These are phyloP conservation scores for Falcunculus frontatus DNA, from an alignment of 2,113 vertebrate species.

Conservation along the genomic window DNA sequence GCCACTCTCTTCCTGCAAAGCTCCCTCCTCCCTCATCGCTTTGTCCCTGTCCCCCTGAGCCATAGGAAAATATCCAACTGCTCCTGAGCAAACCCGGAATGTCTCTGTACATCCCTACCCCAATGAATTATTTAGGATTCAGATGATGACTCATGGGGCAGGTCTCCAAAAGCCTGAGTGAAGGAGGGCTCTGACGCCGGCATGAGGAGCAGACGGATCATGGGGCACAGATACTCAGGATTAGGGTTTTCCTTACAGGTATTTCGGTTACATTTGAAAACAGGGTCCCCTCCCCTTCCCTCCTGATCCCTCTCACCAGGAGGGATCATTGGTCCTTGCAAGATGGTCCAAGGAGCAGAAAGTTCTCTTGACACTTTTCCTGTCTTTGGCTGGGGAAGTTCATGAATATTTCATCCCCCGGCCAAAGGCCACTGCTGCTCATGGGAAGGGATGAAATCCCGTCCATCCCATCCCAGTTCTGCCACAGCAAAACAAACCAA, in stretches of 20 bases:
- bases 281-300: not conserved
- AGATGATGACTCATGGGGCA: fast-evolving
- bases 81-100: not conserved
- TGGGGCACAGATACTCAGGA: not conserved
- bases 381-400: not conserved
- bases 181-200: not conserved
- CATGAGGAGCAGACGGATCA: not conserved
- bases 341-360: not conserved
- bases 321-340: not conserved
- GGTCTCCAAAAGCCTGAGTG: not conserved
- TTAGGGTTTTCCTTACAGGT: not conserved
- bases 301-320: not conserved
- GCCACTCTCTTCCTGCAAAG: not conserved
- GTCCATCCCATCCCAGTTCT: not conserved
- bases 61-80: not conserved
- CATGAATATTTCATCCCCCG: not conserved
- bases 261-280: not conserved
- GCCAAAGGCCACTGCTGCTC: not conserved
- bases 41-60: not conserved
- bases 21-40: not conserved
- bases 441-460: not conserved
- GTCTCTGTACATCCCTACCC: not conserved
- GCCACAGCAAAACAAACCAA: not conserved
- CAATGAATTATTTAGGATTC: not conserved
- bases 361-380: not conserved